Evolutionary conservation across 2,797 vertebrate species (phyloP), one percentile per base, ranked within the genome.

Genomic region (Aselliscus stoliczkanus): DNA sequence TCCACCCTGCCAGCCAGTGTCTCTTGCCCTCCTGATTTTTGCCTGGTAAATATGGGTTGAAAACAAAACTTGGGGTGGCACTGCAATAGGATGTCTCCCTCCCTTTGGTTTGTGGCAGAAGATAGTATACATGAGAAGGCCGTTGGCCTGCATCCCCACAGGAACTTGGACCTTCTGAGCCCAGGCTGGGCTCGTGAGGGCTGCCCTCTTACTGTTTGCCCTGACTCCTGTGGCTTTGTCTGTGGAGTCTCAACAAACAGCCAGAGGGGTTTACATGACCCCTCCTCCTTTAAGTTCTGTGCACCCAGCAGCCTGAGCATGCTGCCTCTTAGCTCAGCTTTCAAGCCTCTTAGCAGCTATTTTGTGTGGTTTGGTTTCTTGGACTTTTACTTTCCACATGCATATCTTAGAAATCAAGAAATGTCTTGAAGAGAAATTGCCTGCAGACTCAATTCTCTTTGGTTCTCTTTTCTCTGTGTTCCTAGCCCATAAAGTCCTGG

Each of bases 321-420:
- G 13, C 42, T 77, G 42, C 39, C 27, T 80, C 80, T 81, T 65
- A 60, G 82, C 89, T 95, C 56, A 80, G 60, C 13, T 85, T 44
- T 92, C 64, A 72, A 64, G 73, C 37, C 39, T 90, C 72, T 92
- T 52, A 84, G 89, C 82, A 88, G 64, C 80, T 90, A 81, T 90
- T 92, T 72, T 52, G 34, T 94, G 85, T 42, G 42, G 34, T 94
- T 91, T 60, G 69, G 37, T 50, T 54, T 75, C 69, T 47, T 75
- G 75, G 69, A 62, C 60, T 93, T 81, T 70, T 27, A 11, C 27
- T 44, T 69, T 85, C 79, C 56, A 9, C 29, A 15, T 11, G 92
- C 50, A 42, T 54, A 56, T 72, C 60, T 89, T 62, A 60, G 70
- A 80, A 75, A 87, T 76, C 84, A 56, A 50, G 85, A 93, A 94